Evolutionary conservation across 2,888 invertebrate genomes (phyloP).

Genomic region (Nezara viridula): DNA sequence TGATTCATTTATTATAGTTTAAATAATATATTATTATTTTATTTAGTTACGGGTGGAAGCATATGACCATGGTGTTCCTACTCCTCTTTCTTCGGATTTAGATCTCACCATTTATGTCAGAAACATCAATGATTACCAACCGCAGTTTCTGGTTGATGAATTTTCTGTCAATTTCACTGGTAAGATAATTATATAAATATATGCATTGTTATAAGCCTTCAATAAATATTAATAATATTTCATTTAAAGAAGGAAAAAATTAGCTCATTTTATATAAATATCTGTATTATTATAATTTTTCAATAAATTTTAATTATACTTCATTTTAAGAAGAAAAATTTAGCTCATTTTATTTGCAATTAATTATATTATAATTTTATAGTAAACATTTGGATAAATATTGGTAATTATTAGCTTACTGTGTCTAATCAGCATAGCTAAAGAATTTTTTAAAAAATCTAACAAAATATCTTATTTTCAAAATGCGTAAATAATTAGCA

Average conservation of each 20-base stretch:
- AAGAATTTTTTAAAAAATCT: too few species aligned
- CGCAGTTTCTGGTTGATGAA: conserved; percentile 83
- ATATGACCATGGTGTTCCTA: conserved; percentile 89
- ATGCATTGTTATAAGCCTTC: not conserved
- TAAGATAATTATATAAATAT: conserved; percentile 66
- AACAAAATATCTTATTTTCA: not conserved
- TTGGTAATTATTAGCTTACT: too few species aligned
- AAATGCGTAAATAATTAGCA: not conserved
- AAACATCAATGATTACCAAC: conserved; percentile 90
- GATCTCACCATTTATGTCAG: conserved; percentile 90
- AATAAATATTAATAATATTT: not conserved
- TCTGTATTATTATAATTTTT: too few species aligned
- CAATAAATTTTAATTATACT: too few species aligned
- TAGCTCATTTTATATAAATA: too few species aligned
- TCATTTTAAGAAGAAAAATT: too few species aligned
- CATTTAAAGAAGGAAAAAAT: not conserved
- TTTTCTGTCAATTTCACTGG: conserved; percentile 82
- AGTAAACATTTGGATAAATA: too few species aligned
- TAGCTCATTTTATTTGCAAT: too few species aligned
- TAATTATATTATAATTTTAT: not conserved
- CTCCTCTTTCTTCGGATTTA: conserved; percentile 87
- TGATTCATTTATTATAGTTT: not conserved
- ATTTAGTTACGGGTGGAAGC: conserved; percentile 89
- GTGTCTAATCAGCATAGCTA: too few species aligned
- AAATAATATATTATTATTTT: not conserved